Evolutionary conservation across 2,113 vertebrate genomes (phyloP).

Genomic region (Scatophagus argus): DNA sequence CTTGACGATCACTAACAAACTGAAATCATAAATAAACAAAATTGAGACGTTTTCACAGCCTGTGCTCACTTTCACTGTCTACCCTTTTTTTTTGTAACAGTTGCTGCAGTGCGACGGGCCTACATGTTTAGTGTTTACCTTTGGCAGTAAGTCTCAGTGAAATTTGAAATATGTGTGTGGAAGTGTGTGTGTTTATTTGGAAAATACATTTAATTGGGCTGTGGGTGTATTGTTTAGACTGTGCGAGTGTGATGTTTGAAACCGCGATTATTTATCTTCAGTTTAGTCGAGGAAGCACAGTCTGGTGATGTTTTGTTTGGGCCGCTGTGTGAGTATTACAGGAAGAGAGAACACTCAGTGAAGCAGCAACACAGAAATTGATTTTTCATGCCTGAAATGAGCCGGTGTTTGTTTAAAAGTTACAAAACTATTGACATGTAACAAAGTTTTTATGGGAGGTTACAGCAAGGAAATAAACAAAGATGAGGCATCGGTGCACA

Average conservation of each 20-base stretch:
- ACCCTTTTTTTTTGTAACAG: slow-evolving; percentile 55
- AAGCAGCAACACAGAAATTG: background rate
- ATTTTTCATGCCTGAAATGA: slow-evolving; percentile 21
- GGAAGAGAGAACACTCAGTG: background rate
- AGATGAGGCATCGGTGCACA: background rate
- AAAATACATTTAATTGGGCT: slow-evolving; percentile 54
- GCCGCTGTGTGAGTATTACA: slow-evolving; percentile 12
- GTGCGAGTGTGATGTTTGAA: slow-evolving; percentile 34
- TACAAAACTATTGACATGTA: slow-evolving; percentile 2
- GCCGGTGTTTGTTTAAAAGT: slow-evolving; percentile 19
- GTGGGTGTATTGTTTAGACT: slow-evolving; percentile 60
- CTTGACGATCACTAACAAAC: slow-evolving; percentile 72
- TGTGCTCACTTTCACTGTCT: slow-evolving; percentile 28
- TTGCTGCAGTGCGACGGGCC: slow-evolving; percentile 60
- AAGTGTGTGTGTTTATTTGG: slow-evolving; percentile 34
- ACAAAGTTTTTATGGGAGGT: slow-evolving; percentile 15
- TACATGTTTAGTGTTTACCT: slow-evolving; percentile 75
- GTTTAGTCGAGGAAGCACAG: slow-evolving; percentile 25
- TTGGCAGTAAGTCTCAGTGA: slow-evolving; percentile 47
- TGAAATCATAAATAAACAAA: slow-evolving; percentile 76
- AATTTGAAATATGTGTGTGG: slow-evolving; percentile 35
- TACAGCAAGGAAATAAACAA: background rate
- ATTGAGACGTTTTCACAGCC: slow-evolving; percentile 44
- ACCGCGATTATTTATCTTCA: slow-evolving; percentile 42
- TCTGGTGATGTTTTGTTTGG: slow-evolving; percentile 34